Percentiles rank a stretch among this genome's conserved stretches.
phyloP scores from a whole-genome alignment of 2,888 invertebrate genomes.

The Amphipoea lucens region DNA sequence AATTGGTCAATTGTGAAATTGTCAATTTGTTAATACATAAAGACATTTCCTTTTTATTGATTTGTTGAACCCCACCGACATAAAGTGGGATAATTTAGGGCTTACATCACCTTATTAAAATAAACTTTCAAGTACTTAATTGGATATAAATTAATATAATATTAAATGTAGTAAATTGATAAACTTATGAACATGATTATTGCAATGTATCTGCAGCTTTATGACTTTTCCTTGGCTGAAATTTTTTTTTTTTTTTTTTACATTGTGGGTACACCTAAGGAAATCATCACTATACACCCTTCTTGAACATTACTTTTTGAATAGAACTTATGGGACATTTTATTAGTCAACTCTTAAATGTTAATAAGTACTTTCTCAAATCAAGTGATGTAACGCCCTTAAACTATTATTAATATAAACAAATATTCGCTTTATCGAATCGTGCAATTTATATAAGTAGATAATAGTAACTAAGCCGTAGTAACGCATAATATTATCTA shows the following conservation, averaged over 20 bases:
- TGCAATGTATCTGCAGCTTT: slow-evolving; percentile 12
- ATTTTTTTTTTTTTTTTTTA: background rate
- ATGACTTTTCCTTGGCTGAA: background rate
- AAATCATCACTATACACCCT: background rate
- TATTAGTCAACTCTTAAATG: slow-evolving; percentile 46
- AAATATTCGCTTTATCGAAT: slow-evolving; percentile 88
- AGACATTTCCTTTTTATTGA: slow-evolving; percentile 65
- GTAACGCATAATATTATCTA: slow-evolving; percentile 81
- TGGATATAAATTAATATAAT: slow-evolving; percentile 27
- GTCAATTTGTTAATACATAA: slow-evolving; percentile 76
- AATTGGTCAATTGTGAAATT: slow-evolving; percentile 76
- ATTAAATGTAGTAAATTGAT: slow-evolving; percentile 29
- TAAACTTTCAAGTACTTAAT: slow-evolving; percentile 21
- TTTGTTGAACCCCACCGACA: slow-evolving; percentile 73
- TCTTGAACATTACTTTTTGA: background rate
- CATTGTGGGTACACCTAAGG: background rate
- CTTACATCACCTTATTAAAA: slow-evolving; percentile 55
- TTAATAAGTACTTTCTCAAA: slow-evolving; percentile 38
- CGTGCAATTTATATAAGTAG: slow-evolving; percentile 89
- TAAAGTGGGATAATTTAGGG: slow-evolving; percentile 70
- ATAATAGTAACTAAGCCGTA: slow-evolving; percentile 81
- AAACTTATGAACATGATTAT: background rate
- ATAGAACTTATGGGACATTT: slow-evolving; percentile 36
- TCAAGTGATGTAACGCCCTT: slow-evolving; percentile 63
- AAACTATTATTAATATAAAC: slow-evolving; percentile 69